Conservation (phyloP, 1,140 invertebrate species). For the Lycorma delicatula region DNA sequence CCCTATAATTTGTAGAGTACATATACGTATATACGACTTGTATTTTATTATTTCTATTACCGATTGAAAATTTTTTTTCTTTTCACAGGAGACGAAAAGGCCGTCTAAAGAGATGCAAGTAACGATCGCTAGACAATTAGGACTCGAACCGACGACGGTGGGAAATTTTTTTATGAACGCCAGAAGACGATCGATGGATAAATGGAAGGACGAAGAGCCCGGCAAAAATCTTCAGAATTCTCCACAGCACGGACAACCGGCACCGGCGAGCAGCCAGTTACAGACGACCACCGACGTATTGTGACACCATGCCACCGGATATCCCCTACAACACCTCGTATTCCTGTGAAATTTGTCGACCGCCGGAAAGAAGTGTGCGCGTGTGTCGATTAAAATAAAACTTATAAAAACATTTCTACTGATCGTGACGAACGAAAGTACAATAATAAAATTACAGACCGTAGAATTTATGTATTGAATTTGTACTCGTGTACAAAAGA, state of each 20-base stretch:
- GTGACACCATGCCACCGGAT: slow-evolving; percentile 27
- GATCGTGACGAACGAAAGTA: no score
- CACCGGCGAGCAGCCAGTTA: slow-evolving; percentile 14
- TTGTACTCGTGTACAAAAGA: no score
- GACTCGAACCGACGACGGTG: slow-evolving; percentile 96
- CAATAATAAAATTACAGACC: no score
- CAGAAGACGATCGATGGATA: slow-evolving; percentile 92
- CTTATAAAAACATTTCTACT: no score
- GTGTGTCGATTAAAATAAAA: no score
- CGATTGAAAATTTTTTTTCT: background rate
- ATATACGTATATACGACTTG: no score
- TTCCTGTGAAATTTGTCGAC: slow-evolving; percentile 29
- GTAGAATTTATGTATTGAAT: no score
- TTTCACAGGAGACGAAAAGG: slow-evolving; percentile 91
- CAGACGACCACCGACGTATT: slow-evolving; percentile 25
- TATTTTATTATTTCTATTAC: no score
- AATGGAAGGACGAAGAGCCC: slow-evolving; percentile 90
- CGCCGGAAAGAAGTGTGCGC: no score
- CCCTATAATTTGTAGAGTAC: no score
- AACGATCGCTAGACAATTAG: slow-evolving; percentile 95
- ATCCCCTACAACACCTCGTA: slow-evolving; percentile 26
- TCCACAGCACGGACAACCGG: slow-evolving; percentile 4
- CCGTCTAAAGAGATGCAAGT: slow-evolving; percentile 99
- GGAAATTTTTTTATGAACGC: slow-evolving; percentile 99
- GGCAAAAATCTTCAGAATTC: slow-evolving; percentile 18